Conservation (phyloP, 1,140 invertebrate species). For the Micrasema longulum region DNA sequence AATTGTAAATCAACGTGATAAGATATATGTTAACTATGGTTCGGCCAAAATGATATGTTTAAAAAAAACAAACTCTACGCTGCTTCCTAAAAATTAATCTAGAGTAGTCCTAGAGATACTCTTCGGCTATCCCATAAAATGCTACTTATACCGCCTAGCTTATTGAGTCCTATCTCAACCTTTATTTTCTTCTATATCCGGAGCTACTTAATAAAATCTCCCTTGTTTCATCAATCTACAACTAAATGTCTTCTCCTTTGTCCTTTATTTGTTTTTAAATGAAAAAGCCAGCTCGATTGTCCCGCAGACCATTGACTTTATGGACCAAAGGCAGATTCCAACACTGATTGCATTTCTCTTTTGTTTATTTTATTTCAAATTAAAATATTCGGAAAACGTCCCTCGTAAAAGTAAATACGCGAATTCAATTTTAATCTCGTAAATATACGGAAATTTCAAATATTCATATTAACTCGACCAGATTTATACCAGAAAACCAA, state of each 20-base stretch:
- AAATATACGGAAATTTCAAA: constrained; percentile 1
- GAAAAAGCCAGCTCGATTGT: constrained; percentile 26
- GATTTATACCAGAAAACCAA: no score
- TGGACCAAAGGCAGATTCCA: neutral
- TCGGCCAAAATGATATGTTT: no score
- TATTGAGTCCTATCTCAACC: no score
- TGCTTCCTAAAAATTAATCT: no score
- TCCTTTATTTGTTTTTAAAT: constrained; percentile 34
- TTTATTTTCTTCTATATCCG: neutral
- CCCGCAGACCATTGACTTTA: constrained; percentile 28
- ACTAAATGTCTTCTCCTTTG: constrained; percentile 15
- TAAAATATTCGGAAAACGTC: constrained; percentile 28
- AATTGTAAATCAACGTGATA: no score
- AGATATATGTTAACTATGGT: no score
- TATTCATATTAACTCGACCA: neutral
- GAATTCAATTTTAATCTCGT: constrained; percentile 16
- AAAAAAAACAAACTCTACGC: no score
- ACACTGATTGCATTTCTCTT: constrained; percentile 28
- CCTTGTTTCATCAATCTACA: constrained; percentile 19
- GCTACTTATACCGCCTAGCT: no score
- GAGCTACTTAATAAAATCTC: neutral
- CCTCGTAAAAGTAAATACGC: constrained; percentile 3
- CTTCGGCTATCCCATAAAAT: no score
- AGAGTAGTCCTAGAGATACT: no score
- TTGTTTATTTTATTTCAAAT: constrained; percentile 27